Evolutionary conservation across 2,888 invertebrate species (phyloP), one percentile per base, ranked within the genome.

Genomic region (Timema podura): DNA sequence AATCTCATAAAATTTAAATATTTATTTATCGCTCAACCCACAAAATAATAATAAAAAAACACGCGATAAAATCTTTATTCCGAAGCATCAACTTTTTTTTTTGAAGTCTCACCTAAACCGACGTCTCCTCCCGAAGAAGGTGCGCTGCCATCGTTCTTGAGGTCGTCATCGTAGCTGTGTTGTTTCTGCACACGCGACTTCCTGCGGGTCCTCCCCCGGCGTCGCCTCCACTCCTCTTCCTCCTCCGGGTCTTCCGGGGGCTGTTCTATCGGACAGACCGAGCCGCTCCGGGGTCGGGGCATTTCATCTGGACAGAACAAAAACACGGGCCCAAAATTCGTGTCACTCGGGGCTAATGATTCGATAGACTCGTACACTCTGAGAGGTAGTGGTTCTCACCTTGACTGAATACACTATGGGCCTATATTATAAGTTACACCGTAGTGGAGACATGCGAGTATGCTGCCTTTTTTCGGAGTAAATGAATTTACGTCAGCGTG

Each of bases 91-190:
- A 30, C 3, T 30, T 30, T 30, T 30, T 30, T 30, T 30, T 30
- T 30, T 30, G 76, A 72, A 44, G 74, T 70, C 64, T 74, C 73
- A 67, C 74, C 74, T 7, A 76, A 74, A 47, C 71, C 73, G 7
- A 68, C 16, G 79, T 81, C 51, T 30, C 73, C 72, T 11, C 75
- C 73, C n/a, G 68, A 65, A 47, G 61, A 16, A 3, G 61, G 61
- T 13, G 44, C 64, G 30, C 48, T 46, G 61, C 73, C 75, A 13
- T 80, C 79, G 46, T 79, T 80, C 77, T 86, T 86, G 74, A 87
- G 84, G 78, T 93, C 93, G 75, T 93, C 93, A 77, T 93, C 93
- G 80, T 92, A 92, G 78, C 93, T 93, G 79, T 92, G 91, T 79
- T 93, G 93, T 13, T 93, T 83, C 16, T 87, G 85, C 30, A 90